Evolutionary conservation across 2,113 vertebrate genomes (phyloP).

Genomic region (Tretioscincus oriximinensis): DNA sequence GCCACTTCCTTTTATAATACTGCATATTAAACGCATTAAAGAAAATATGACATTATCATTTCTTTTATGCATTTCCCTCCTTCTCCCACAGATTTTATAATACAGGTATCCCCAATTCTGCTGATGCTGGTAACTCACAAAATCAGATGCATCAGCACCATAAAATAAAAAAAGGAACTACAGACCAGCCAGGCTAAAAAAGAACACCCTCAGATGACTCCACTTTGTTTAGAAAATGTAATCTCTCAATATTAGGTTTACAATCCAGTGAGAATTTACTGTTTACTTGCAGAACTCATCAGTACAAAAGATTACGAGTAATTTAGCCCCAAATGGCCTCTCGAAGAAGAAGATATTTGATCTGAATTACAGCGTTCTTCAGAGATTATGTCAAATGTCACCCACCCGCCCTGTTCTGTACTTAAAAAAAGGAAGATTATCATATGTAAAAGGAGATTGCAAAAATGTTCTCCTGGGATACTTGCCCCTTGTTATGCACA

Average conservation of each 20-base stretch:
- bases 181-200: not conserved
- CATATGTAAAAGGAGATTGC: not conserved
- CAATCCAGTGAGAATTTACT: constrained; percentile 5
- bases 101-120: not conserved
- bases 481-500: not conserved
- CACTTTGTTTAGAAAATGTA: constrained; percentile 32
- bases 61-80: not conserved
- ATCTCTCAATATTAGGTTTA: not conserved
- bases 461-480: not conserved
- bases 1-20: constrained; percentile 8
- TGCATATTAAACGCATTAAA: not conserved
- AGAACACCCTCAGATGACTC: not conserved
- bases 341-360: not conserved
- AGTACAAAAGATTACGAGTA: constrained; percentile 34
- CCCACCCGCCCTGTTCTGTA: not conserved
- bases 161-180: not conserved
- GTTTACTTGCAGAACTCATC: constrained; percentile 21
- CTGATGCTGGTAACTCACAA: constrained; percentile 14
- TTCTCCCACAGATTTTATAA: not conserved
- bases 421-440: constrained; percentile 1
- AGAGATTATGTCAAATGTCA: not conserved
- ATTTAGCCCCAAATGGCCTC: constrained; percentile 28
- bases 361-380: not conserved
- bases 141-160: not conserved
- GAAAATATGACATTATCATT: not conserved